Conservation (phyloP, 2,797 vertebrate genomes). For the Chaetophractus vellerosus region DNA sequence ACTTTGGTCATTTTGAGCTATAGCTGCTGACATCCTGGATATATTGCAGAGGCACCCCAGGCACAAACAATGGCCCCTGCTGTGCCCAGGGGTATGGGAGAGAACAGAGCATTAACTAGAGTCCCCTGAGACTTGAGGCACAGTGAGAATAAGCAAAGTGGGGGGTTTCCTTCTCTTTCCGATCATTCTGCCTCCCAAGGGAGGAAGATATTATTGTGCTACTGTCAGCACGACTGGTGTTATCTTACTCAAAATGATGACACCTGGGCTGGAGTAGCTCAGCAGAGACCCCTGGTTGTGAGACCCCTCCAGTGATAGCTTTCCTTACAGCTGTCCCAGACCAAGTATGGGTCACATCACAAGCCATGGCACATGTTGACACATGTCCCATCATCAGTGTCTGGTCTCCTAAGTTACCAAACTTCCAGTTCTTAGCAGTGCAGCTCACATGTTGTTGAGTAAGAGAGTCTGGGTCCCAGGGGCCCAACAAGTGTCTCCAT, state of each 20-base stretch:
- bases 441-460: not conserved
- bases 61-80: not conserved
- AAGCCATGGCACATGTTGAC: not conserved
- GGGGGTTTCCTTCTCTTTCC: not conserved
- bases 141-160: not conserved
- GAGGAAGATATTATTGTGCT: constrained; percentile 14
- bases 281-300: not conserved
- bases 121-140: constrained; percentile 79
- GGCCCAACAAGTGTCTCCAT: not conserved
- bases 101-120: not conserved
- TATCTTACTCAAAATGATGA: not conserved
- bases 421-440: constrained; percentile 48
- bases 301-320: not conserved
- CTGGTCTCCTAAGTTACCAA: not conserved
- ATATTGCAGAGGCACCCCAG: not conserved
- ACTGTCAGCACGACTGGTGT: not conserved
- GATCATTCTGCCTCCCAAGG: not conserved
- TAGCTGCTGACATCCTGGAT: not conserved
- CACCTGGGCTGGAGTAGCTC: not conserved
- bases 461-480: not conserved
- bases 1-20: not conserved
- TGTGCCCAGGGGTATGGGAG: not conserved
- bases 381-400: not conserved
- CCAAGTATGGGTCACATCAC: not conserved
- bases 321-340: not conserved